Conservation (phyloP, 2,888 invertebrate species). For the Ophion ellenae region DNA sequence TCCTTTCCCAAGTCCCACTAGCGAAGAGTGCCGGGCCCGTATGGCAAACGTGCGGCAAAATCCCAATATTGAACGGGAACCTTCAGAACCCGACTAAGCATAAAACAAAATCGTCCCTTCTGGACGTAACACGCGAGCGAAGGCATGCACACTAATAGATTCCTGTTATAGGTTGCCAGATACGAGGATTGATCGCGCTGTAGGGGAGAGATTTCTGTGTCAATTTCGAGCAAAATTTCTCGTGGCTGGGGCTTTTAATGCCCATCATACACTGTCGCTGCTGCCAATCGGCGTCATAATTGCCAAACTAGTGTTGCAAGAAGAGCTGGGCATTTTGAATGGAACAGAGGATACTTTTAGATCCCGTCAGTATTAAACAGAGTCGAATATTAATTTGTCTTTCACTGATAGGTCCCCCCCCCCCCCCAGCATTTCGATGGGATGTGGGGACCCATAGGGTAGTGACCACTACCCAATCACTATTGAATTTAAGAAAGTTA, state of each 20-base stretch:
- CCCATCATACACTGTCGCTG: slow-evolving; percentile 2
- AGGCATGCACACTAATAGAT: no score
- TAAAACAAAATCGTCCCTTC: no score
- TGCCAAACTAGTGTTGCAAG: background rate
- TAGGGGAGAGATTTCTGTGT: background rate
- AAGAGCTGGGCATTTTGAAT: slow-evolving; percentile 10
- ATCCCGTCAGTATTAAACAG: slow-evolving; percentile 5
- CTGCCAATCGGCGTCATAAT: background rate
- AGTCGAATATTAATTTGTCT: slow-evolving; percentile 4
- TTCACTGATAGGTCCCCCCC: slow-evolving; percentile 1
- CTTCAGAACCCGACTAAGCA: no score
- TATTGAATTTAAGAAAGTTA: background rate
- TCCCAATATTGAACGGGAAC: no score
- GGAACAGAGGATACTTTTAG: slow-evolving; percentile 13
- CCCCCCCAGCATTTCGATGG: background rate
- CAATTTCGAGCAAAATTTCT: slow-evolving; percentile 9
- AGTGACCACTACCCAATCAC: slow-evolving; percentile 26
- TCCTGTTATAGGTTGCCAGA: slow-evolving; percentile 19
- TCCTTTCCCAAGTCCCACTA: no score
- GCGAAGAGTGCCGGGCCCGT: no score
- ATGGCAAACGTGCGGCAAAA: no score
- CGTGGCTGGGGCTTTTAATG: background rate
- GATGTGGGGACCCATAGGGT: slow-evolving; percentile 4
- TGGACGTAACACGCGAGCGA: no score
- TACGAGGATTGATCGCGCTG: slow-evolving; percentile 9